Evolutionary conservation across 2,113 vertebrate species (phyloP), one percentile per base, ranked within the genome.

Genomic region (Labeo rohita): DNA sequence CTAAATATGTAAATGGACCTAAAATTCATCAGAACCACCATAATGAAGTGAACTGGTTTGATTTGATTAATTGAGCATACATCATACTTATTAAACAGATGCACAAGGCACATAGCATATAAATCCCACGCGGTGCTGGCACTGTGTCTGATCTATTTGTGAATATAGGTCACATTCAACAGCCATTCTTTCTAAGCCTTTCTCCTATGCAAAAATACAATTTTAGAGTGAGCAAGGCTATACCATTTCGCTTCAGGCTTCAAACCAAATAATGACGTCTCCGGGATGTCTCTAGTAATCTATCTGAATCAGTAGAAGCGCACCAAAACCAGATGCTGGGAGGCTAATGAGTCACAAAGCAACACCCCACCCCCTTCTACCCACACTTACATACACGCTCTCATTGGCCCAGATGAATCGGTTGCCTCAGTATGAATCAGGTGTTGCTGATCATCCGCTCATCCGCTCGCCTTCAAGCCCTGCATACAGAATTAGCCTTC

Each of bases 111-210:
- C 50, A 12, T 13, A 52, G 34, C 84, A 74, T 86, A 73, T 75
- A 56, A 70, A n/a, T 23, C 63, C 45, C 36, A 34, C 45, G 50
- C 47, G 11, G 73, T 39, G 50, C 36, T 66, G 34, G 9, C 1
- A 4, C 23, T 23, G 78, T 77, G 84, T 43, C 74, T 28, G 52
- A 84, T 88, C 65, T 88, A 56, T 88, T 84, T 84, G n/a, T 81
- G 83, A 80, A 88, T 88, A 54, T 88, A 77, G 87, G 87, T 88
- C 89, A 87, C 73, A 79, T 90, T 88, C 54, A 68, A 82, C 36
- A 52, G 21, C 34, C 50, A 68, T 84, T 84, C 74, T 61, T 86
- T 66, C 83, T 16, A 36, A 84, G 36, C 39, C 39, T 74, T 16
- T 79, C 59, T 50, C 45, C 66, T 49, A 84, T 47, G 68, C 47